Evolutionary conservation across 2,888 invertebrate species (phyloP).

Genomic region (Doris montereyensis): DNA sequence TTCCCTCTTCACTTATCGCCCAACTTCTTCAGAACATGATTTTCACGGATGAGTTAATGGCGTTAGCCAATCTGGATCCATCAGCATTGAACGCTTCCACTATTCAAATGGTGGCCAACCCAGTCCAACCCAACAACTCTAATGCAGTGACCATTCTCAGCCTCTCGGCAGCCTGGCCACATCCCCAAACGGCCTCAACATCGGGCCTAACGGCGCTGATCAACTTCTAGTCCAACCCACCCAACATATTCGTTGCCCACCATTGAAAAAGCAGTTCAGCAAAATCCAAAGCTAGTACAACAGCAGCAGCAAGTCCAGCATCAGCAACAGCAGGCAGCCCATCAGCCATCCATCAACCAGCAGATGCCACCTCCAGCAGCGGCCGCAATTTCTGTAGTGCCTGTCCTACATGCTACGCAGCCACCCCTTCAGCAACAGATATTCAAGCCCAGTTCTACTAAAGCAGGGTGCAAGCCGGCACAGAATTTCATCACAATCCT

Average conservation of each 20-base stretch:
- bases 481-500: slow-evolving; percentile 44
- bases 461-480: slow-evolving; percentile 61
- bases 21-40: slow-evolving; percentile 73
- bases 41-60: slow-evolving; percentile 68
- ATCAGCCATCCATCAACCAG: slow-evolving; percentile 43
- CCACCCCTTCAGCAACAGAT: slow-evolving; percentile 25
- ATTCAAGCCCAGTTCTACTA: slow-evolving; percentile 60
- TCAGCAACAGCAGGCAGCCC: slow-evolving; percentile 1
- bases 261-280: not conserved
- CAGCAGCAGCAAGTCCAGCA: slow-evolving; percentile 17
- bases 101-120: slow-evolving; percentile 51
- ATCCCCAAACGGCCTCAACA: not conserved
- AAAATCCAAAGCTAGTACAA: not conserved
- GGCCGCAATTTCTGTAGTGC: too few relatives aligned
- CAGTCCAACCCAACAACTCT: slow-evolving; percentile 9
- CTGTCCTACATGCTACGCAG: too few relatives aligned
- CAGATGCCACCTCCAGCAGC: slow-evolving; percentile 44
- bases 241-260: slow-evolving; percentile 38
- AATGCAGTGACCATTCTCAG: slow-evolving; percentile 38
- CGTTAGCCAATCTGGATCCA: slow-evolving; percentile 59
- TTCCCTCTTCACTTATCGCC: slow-evolving; percentile 54
- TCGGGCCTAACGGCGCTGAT: not conserved
- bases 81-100: slow-evolving; percentile 51
- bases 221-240: slow-evolving; percentile 37
- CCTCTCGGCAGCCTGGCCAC: slow-evolving; percentile 19